phyloP scores from a whole-genome alignment of 2,113 vertebrate genomes.

The Gobiocypris rarus region DNA sequence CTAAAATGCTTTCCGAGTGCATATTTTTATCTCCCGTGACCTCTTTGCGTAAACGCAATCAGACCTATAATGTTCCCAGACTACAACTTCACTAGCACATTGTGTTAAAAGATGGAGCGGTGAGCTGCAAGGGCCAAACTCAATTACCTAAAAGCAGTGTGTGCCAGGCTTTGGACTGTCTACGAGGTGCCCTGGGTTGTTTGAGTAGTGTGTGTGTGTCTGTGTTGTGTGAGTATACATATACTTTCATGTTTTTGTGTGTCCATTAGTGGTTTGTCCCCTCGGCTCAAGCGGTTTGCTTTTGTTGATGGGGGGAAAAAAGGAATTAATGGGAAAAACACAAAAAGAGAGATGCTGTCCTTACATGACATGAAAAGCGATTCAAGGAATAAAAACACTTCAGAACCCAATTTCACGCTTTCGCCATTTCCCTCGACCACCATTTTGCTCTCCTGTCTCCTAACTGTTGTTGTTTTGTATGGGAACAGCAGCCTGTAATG shows the following conservation, averaged over 20 bases:
- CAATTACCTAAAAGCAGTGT: constrained; percentile 45
- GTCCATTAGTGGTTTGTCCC: constrained; percentile 24
- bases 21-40: constrained; percentile 2
- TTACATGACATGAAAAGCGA: neutral
- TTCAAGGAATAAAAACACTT: neutral
- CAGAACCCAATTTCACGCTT: neutral
- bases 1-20: neutral
- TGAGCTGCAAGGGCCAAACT: constrained; percentile 37
- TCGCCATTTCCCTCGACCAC: neutral
- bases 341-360: neutral
- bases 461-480: neutral
- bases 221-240: constrained; percentile 24
- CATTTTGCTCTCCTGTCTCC: neutral
- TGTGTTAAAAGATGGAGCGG: constrained; percentile 14
- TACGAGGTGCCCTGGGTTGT: constrained; percentile 19
- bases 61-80: neutral
- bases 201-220: constrained; percentile 7
- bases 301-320: neutral
- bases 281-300: neutral
- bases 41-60: constrained; percentile 27
- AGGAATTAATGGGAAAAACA: constrained; percentile 2
- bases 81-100: constrained; percentile 11
- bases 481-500: neutral
- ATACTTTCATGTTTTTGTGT: constrained; percentile 27
- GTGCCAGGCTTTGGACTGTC: neutral